Base-by-base conservation (phyloP, 2,888 invertebrate species). In the Pedicia rivosa region DNA sequence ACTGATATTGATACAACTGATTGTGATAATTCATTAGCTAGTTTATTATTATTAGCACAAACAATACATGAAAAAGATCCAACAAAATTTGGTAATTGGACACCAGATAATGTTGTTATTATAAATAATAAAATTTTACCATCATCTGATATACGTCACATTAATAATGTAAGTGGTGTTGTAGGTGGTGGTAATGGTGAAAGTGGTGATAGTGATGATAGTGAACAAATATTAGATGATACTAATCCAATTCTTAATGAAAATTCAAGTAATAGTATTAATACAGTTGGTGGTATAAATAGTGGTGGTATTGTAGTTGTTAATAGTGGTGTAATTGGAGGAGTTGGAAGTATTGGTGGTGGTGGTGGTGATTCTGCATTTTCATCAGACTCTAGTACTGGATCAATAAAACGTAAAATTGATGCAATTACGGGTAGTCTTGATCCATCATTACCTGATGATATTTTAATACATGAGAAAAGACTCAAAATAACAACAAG, bases 1-100 rank as follows among this genome's bases (percentile, higher is more conserved):
- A 88, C 88, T 41, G 90, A 92, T 55, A 90, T 95, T 51, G 94
- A 95, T 57, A 94, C 94, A 3, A 84, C 90, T 35, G 92, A 94
- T 63, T 94, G 92, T 64, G 90, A 91, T 55, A 88, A 86, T 64
- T 91, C 92, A 42, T 68, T 92, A 46, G 80, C 83, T 50, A 91
- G 90, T 60, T 68, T 92, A 22, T 72, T 87, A 71, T 67, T 76
- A 44, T 65, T 86, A 46, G 84, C 86, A 24, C 74, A 78, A 50
- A 82, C 79, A 53, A 67, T 86, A 44, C 78, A 80, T 52, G 78
- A 81, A 48, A 82, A 82, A 52, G 82, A 84, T 60, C 81, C 83
- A 5, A 72, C 70, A 16, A 82, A 82, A 60, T 60, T 83, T 52
- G 78, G 76, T 42, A 49, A 12, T 26, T 31, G 25, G 27, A 35